Base-by-base conservation (phyloP, 2,888 invertebrate genomes). In the Rosalia funebris region DNA sequence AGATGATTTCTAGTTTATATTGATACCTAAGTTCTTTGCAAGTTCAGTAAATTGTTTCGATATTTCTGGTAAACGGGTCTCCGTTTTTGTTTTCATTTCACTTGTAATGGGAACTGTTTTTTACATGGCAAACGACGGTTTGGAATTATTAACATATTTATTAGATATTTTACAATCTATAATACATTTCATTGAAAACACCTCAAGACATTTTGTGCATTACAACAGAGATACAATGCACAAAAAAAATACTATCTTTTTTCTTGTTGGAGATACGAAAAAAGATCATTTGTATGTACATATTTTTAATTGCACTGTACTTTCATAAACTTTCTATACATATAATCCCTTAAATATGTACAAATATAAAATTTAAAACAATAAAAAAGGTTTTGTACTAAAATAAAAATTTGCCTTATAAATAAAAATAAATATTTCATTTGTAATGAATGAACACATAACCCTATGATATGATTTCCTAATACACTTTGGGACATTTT, bases 221-320 rank as follows among this genome's bases (percentile, higher is more conserved):
- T 65, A 72, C 71, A 71, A 71, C 67, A 70, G 63, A 60, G 54
- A 67, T 70, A 71, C 70, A 71, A 71, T 71, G 66, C 71, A 70
- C 57, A 67, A 65, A 70, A 69, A 71, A 69, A 61, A 61, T 60
- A 64, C 55, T 42, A 17, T 56, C 39, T 31, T 37, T 50, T 47
- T 34, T 39, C 39, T n/a, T n/a, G n/a, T n/a, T n/a, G n/a, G n/a
- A n/a, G n/a, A n/a, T n/a, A 14, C 25, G 46, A 32, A 36, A 47
- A 54, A 50, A 54, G 20, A 44, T 9, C 60, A 32, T 46, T 31
- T 16, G 37, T 65, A 60, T 58, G 45, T 54, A 62, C 55, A 60
- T 60, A 64, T 62, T 57, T 68, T 66, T 62, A 65, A 70, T 69
- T 69, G 70, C 68, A 71, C 70, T 68, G 68, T 68, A 70, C 41